Evolutionary conservation across 92 coral and sea anemone species (phyloP), one percentile per base, ranked within the genome.

Genomic region (Epizoanthus illoricatus): DNA sequence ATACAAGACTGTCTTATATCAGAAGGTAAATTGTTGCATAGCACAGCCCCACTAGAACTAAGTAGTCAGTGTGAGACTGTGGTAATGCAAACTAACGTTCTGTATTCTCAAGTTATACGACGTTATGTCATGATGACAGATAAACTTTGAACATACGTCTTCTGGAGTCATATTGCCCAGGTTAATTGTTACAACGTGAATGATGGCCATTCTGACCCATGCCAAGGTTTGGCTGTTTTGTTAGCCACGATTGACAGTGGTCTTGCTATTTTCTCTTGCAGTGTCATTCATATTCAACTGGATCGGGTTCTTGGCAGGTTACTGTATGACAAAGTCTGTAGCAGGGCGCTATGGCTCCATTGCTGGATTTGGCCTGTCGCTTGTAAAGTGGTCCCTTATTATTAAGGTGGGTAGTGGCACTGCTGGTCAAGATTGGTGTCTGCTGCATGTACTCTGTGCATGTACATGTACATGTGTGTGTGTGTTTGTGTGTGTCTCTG

Each of bases 281-380:
- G 99, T 93, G 80, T 88, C 99, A 4, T 93, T 96, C 80, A 85
- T 91, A 6, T 96, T 96, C 88, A 96, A 96, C 90, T 96, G 99
- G 99, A 86, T 96, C 82, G 99, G 99, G 13, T 96, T 96, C 89
- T 89, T 96, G 89, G 97, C 93, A 73, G 99, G 98, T 7, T 96
- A 93, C 65, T 96, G 99, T 61, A 87, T 96, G 87, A 96, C 98
- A 81, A 88, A 81, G 70, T 91, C 98, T 36, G 81, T 96, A 28
- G 99, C 99, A 21, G 97, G 98, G 61, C 91, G 91, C 57, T 93
- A 96, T 85, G 99, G 99, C 10, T 96, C 99, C 23, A 86, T 93
- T 74, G 93, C 98, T 69, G 99, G 99, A 13, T 96, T 96, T 94
- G 99, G 98, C 23, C 89, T 96, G 41, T 96, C 99, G 1, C 85